These are phyloP conservation scores for Zhuqinia jingwanae DNA, from an alignment of 2,888 invertebrate genomes.

Conservation along the genomic window DNA sequence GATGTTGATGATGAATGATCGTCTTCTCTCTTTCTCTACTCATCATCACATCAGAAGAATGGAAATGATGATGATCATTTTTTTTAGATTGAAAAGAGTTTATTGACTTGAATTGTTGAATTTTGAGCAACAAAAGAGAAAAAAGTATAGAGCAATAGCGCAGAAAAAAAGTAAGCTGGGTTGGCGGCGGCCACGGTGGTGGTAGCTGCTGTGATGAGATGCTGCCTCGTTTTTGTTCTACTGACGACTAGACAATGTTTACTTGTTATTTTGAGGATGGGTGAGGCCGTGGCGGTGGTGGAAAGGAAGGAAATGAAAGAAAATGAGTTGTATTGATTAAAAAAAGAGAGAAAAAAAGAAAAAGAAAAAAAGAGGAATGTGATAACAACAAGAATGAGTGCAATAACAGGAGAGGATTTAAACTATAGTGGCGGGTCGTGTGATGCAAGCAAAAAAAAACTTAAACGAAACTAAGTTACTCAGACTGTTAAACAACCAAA, in stretches of 20 bases:
- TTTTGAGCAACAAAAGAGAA: not conserved
- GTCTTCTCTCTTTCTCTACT: not conserved
- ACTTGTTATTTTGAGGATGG: not conserved
- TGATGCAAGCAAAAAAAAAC: not conserved
- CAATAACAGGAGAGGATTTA: too few species aligned
- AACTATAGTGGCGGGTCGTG: not conserved
- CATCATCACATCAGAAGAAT: not conserved
- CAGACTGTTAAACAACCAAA: not conserved
- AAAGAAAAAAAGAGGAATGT: not conserved
- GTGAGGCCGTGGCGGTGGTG: not conserved
- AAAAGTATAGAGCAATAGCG: not conserved
- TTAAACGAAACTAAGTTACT: too few species aligned
- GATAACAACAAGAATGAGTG: not conserved
- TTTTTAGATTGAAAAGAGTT: not conserved
- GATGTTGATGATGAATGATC: too few species aligned
- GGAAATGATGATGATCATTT: conserved; percentile 1
- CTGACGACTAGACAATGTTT: not conserved
- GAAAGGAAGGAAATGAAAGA: conserved; percentile 11
- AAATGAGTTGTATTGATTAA: conserved; percentile 32
- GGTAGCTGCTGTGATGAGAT: not conserved
- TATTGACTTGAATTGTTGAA: not conserved
- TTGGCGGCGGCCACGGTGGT: not conserved
- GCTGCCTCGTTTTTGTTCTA: conserved; percentile 60
- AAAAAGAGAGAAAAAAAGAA: conserved; percentile 3
- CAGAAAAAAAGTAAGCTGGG: conserved; percentile 4